These are phyloP conservation scores for Carlito syrichta DNA, from an alignment of 2,113 vertebrate genomes.

Conservation along the genomic window DNA sequence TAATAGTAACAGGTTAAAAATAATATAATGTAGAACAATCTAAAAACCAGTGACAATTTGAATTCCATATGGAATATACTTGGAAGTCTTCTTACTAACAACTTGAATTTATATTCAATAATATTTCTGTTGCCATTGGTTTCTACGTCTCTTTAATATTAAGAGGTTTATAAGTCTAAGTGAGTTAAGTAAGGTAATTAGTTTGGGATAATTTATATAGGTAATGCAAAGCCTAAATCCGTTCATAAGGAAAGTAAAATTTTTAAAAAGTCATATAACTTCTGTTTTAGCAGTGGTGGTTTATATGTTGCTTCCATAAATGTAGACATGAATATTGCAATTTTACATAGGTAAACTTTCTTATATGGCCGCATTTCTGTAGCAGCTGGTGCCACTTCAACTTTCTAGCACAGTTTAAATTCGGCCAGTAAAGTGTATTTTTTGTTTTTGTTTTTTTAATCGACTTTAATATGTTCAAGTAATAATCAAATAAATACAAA, in stretches of 20 bases:
- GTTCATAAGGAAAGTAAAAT: not conserved
- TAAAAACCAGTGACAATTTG: not conserved
- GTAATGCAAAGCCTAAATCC: not conserved
- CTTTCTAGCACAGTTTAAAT: not conserved
- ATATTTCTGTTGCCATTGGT: not conserved
- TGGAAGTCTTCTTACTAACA: not conserved
- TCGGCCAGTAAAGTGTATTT: not conserved
- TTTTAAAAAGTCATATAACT: not conserved
- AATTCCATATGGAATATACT: not conserved
- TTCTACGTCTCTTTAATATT: not conserved
- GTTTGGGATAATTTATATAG: not conserved
- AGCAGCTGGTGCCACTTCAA: not conserved
- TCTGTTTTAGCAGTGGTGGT: not conserved
- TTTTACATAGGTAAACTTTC: not conserved
- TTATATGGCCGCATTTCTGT: not conserved
- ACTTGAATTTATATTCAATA: not conserved
- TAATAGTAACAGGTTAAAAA: not conserved
- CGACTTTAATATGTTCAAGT: not conserved
- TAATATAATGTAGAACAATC: not conserved
- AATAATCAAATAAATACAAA: constrained; percentile 3
- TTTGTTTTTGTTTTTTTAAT: not conserved
- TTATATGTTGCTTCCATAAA: not conserved
- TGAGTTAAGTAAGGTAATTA: not conserved
- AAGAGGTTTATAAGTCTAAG: not conserved
- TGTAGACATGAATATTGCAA: not conserved